phyloP scores from a whole-genome alignment of 2,113 vertebrate genomes.

The Muntiacus reevesi region DNA sequence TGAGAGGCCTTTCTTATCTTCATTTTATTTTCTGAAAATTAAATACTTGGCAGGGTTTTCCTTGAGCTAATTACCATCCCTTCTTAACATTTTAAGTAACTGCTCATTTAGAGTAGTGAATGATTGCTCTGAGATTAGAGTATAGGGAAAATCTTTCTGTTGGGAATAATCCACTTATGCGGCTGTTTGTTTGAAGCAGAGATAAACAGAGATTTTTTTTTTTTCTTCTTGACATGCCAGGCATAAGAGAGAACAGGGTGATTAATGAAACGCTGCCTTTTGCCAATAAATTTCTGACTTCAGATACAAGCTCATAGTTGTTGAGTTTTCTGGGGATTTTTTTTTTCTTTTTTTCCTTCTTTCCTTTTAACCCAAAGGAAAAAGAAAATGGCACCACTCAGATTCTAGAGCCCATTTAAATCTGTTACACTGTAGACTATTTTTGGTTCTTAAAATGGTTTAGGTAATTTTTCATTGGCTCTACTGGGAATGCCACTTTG shows the following conservation, averaged over 20 bases:
- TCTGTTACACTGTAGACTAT: constrained; percentile 64
- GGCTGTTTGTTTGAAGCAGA: constrained; percentile 88
- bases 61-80: constrained; percentile 88
- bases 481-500: constrained; percentile 80
- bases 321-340: constrained; percentile 35
- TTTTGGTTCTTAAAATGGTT: constrained; percentile 71
- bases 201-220: constrained; percentile 88
- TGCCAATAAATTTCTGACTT: constrained; percentile 81
- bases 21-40: constrained; percentile 68
- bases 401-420: constrained; percentile 66
- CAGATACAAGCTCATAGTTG: constrained; percentile 75
- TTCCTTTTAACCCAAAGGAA: constrained; percentile 26
- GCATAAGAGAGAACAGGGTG: constrained; percentile 87
- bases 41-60: constrained; percentile 82
- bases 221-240: constrained; percentile 86
- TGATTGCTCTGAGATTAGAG: constrained; percentile 91
- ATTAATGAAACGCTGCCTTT: constrained; percentile 86
- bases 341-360: neutral
- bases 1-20: constrained; percentile 9
- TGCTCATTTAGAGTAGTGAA: constrained; percentile 93
- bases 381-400: constrained; percentile 28
- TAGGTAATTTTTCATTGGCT: constrained; percentile 81
- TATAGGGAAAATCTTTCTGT: constrained; percentile 86
- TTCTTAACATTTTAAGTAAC: constrained; percentile 90
- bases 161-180: constrained; percentile 91